Base-by-base conservation (phyloP, 1,140 invertebrate species). In the Melitaea cinxia region DNA sequence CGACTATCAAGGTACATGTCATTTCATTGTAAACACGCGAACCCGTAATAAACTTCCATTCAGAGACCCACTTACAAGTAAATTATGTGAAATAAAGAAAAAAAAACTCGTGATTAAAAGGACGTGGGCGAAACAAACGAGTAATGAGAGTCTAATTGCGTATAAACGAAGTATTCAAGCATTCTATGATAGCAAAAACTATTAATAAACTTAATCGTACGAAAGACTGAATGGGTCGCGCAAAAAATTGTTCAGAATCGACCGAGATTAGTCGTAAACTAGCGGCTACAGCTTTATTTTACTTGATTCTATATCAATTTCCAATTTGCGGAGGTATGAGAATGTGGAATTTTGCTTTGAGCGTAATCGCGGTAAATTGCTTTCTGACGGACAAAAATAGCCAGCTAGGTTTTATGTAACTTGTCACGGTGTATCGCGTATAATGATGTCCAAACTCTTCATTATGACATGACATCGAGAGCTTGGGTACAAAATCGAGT, bases 61-160 rank as follows among this genome's bases (percentile, higher is more conserved):
- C 73, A 74, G 35, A 72, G 61, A 60, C 71, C 72, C 70, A 75
- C 73, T 72, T 73, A 85, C 70, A 75, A 71, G 71, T 74, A 74
- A 82, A 82, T 81, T 74, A 75, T 67, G 70, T 65, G 63, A 77
- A 80, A 60, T 39, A 61, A 79, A 78, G 73, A 70, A 30, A 42
- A 60, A 70, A 30, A 64, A 68, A 76, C 64, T 52, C 66, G 66
- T 70, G 72, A 77, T 82, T 80, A 78, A 81, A 73, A 67, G 68
- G 72, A 78, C 78, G 75, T 78, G 75, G 80, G 80, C 76, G 77
- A 84, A 83, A 82, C 80, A 78, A 82, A 79, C 72, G 72, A 59
- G 75, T 81, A 86, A 84, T 84, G 75, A 80, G 73, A 77, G 62
- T 66, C 75, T 86, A 85, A 83, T 85, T 85, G 75, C 78, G 70